A percentile compares a stretch with the other conserved stretches of the same genome.
Evolutionary conservation across 2,113 vertebrate species (phyloP).

Genomic region (Callaeas wilsoni): DNA sequence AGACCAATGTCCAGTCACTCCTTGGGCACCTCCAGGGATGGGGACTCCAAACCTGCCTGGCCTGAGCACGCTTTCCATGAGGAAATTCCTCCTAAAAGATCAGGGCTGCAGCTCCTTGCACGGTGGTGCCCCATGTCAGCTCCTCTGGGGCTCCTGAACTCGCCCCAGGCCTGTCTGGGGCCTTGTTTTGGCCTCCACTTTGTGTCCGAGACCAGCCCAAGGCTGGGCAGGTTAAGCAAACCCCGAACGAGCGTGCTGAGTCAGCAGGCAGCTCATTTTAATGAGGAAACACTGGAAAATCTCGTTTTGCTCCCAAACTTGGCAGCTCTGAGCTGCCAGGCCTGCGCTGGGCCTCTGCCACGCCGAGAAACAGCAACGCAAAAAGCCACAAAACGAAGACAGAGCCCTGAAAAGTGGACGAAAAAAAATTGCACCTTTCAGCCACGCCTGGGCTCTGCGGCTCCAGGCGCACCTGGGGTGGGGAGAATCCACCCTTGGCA

Average conservation of each 20-base stretch:
- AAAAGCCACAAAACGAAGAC: neutral
- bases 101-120: neutral
- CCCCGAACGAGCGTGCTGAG: rapidly evolving
- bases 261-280: neutral
- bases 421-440: neutral
- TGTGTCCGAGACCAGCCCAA: neutral
- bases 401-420: neutral
- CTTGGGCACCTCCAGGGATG: neutral
- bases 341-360: neutral
- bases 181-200: rapidly evolving
- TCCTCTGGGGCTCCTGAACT: neutral
- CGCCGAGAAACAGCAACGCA: neutral
- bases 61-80: neutral
- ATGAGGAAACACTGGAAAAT: neutral
- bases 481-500: neutral
- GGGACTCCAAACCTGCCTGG: neutral
- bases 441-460: neutral
- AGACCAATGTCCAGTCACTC: rapidly evolving
- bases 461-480: neutral
- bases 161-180: rapidly evolving
- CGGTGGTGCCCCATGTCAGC: rapidly evolving
- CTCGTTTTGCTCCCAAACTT: neutral
- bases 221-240: neutral
- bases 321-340: rapidly evolving
- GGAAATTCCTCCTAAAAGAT: neutral